phyloP scores from a whole-genome alignment of 2,113 vertebrate genomes.

The Proterorhinus semilunaris region DNA sequence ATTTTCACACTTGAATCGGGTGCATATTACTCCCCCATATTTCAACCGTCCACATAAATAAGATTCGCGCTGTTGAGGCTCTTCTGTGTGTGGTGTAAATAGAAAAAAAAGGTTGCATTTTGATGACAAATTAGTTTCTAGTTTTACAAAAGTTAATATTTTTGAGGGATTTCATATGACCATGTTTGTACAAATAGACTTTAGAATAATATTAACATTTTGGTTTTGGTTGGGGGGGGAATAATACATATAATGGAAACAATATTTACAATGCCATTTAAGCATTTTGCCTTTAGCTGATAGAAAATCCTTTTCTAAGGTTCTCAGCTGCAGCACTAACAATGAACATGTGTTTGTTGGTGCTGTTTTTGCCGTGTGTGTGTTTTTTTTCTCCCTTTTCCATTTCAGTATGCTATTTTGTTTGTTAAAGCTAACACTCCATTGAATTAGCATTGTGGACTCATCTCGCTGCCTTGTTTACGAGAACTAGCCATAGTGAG shows the following conservation, averaged over 20 bases:
- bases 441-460: not conserved
- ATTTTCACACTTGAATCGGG: constrained; percentile 40
- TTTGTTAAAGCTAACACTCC: not conserved
- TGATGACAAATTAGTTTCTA: not conserved
- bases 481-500: not conserved
- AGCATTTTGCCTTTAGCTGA: too few species aligned
- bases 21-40: constrained; percentile 18
- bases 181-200: not conserved
- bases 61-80: not conserved
- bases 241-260: too few species aligned
- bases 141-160: too few species aligned
- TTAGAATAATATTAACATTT: not conserved
- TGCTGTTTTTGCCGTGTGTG: too few species aligned
- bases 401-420: not conserved
- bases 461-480: not conserved
- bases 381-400: too few species aligned
- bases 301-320: too few species aligned
- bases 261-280: too few species aligned
- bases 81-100: not conserved
- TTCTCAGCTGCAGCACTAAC: too few species aligned
- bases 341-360: too few species aligned
- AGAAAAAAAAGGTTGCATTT: not conserved
- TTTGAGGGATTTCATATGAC: not conserved
- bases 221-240: too few species aligned
- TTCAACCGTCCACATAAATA: not conserved